phyloP scores from a whole-genome alignment of 2,888 invertebrate species.

The Aquatica leii region DNA sequence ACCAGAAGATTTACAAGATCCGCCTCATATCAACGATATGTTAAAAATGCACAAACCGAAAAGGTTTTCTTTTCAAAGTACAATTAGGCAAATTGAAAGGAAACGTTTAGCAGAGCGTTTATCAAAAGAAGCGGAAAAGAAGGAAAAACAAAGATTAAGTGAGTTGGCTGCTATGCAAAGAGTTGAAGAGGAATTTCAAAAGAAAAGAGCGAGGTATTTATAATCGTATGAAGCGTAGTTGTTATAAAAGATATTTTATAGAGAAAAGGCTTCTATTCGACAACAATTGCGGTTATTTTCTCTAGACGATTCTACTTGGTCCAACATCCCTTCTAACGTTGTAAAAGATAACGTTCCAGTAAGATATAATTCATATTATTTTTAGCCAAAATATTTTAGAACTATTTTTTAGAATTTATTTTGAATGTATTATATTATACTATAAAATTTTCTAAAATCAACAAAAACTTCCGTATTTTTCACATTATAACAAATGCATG shows the following conservation, averaged over 20 bases:
- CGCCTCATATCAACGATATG: constrained; percentile 36
- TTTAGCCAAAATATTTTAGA: constrained; percentile 13
- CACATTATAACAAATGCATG: no score
- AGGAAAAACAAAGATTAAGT: constrained; percentile 76
- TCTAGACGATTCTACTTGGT: constrained; percentile 66
- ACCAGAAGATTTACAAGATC: constrained; percentile 57
- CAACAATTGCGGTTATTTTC: constrained; percentile 78
- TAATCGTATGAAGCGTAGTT: neutral
- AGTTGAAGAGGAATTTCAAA: constrained; percentile 88
- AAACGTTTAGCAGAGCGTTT: constrained; percentile 77
- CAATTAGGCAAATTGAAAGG: constrained; percentile 81
- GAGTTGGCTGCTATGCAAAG: constrained; percentile 85
- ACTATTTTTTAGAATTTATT: no score
- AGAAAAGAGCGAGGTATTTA: constrained; percentile 71
- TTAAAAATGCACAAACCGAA: constrained; percentile 61
- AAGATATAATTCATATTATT: constrained; percentile 24
- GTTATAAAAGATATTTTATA: constrained; percentile 39
- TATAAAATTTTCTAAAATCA: neutral
- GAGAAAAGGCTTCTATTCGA: constrained; percentile 77
- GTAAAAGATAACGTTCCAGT: constrained; percentile 49
- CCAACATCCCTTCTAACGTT: constrained; percentile 66
- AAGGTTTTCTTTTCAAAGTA: constrained; percentile 85
- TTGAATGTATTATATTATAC: neutral
- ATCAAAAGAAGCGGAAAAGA: constrained; percentile 78
- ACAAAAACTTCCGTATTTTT: no score